These are phyloP conservation scores for Phaonia tiefii DNA, from an alignment of 2,888 invertebrate genomes.

Conservation along the genomic window DNA sequence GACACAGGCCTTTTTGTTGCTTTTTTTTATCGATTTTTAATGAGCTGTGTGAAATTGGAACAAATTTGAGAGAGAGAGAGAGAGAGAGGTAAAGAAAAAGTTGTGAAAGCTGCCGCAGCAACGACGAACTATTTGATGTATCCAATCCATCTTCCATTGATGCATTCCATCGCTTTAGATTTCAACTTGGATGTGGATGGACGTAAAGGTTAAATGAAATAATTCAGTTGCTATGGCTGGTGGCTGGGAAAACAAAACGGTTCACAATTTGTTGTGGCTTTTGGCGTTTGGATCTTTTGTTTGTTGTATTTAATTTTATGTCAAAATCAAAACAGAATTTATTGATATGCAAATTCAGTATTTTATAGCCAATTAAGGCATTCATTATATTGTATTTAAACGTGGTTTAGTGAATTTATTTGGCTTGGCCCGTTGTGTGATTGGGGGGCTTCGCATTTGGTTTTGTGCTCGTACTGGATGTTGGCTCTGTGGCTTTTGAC, in stretches of 20 bases:
- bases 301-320: constrained; percentile 52
- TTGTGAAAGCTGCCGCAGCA: too few relatives aligned
- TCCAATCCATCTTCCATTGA: too few relatives aligned
- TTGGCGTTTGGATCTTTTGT: neutral
- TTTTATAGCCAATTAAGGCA: constrained; percentile 69
- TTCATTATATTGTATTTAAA: constrained; percentile 67
- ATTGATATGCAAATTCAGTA: constrained; percentile 69
- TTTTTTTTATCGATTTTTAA: too few relatives aligned
- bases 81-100: too few relatives aligned
- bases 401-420: constrained; percentile 62
- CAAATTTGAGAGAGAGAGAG: too few relatives aligned
- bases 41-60: too few relatives aligned
- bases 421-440: constrained; percentile 51
- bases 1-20: too few relatives aligned
- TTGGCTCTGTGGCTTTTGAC: constrained; percentile 51
- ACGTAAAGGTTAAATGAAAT: neutral
- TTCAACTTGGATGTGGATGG: too few relatives aligned
- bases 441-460: neutral
- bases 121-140: too few relatives aligned
- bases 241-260: constrained; percentile 44
- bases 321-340: constrained; percentile 60
- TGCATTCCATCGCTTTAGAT: too few relatives aligned
- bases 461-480: constrained; percentile 40
- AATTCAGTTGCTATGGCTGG: neutral
- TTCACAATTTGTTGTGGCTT: constrained; percentile 7